Percentiles rank a stretch among this genome's conserved stretches.
These are phyloP conservation scores for Nothobranchius furzeri DNA, from an alignment of 2,113 vertebrate species.

Conservation along the genomic window DNA sequence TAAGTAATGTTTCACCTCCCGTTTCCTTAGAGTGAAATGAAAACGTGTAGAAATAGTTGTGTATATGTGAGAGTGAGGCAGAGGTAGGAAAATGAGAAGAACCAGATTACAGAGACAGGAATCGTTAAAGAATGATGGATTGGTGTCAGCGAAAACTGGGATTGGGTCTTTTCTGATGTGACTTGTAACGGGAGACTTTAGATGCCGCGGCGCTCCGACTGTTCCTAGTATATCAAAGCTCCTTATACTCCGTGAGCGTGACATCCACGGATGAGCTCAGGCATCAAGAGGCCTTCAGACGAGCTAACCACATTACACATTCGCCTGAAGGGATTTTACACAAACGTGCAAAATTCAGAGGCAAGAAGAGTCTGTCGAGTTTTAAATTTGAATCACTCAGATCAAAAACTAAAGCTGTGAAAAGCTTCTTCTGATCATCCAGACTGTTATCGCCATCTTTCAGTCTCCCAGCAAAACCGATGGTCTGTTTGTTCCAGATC, in stretches of 20 bases:
- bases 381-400: constrained; percentile 20
- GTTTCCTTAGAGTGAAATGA: not conserved
- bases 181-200: constrained; percentile 40
- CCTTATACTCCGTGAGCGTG: constrained; percentile 45
- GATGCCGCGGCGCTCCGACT: constrained; percentile 37
- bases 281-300: constrained; percentile 39
- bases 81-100: constrained; percentile 60
- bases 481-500: constrained; percentile 40
- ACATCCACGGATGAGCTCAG: constrained; percentile 36
- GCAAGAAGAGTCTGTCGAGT: not conserved
- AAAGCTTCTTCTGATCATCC: constrained; percentile 3
- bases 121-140: constrained; percentile 54
- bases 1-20: constrained; percentile 21
- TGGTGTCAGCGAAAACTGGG: constrained; percentile 59
- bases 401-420: constrained; percentile 18
- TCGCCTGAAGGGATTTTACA: not conserved
- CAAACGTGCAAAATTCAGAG: not conserved
- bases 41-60: not conserved
- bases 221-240: constrained; percentile 64
- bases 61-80: constrained; percentile 26
- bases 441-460: constrained; percentile 16
- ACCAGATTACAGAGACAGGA: constrained; percentile 42
- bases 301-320: constrained; percentile 41
- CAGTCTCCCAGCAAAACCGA: constrained; percentile 32
- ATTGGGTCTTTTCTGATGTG: constrained; percentile 40